These are phyloP conservation scores for Sylvicola cinctus DNA, from an alignment of 2,888 invertebrate species.

Conservation along the genomic window DNA sequence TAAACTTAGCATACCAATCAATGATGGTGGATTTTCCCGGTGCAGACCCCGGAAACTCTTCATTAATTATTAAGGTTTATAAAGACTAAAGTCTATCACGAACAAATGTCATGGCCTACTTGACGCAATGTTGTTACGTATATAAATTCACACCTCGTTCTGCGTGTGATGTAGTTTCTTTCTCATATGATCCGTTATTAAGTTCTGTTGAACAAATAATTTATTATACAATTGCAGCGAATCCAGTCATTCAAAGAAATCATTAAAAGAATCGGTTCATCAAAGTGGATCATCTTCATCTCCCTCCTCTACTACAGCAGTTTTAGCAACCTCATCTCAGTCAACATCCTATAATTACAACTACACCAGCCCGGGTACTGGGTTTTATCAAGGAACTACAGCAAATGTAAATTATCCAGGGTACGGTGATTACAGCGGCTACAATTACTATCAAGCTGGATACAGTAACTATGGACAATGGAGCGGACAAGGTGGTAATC, in stretches of 20 bases:
- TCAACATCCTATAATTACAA: conserved; percentile 21
- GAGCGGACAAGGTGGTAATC: conserved; percentile 29
- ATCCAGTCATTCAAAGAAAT: conserved; percentile 20
- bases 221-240: conserved; percentile 18
- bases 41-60: too few relatives aligned
- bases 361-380: conserved; percentile 17
- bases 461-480: conserved; percentile 36
- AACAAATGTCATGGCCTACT: too few relatives aligned
- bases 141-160: too few relatives aligned
- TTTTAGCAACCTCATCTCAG: conserved; percentile 17
- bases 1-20: too few relatives aligned
- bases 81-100: too few relatives aligned
- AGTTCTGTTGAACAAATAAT: too few relatives aligned
- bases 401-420: conserved; percentile 25
- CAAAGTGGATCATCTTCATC: conserved; percentile 18
- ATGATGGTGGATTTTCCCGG: too few relatives aligned
- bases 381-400: conserved; percentile 29
- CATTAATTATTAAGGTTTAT: too few relatives aligned
- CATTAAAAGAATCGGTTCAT: conserved; percentile 22
- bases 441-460: conserved; percentile 33
- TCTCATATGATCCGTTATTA: too few relatives aligned
- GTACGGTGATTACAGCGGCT: conserved; percentile 27
- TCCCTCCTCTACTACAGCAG: conserved; percentile 24
- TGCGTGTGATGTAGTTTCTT: too few relatives aligned
- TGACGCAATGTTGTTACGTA: too few relatives aligned